Evolutionary conservation across 2,113 vertebrate species (phyloP), one percentile per base, ranked within the genome.

Genomic region (Barnardius zonarius): DNA sequence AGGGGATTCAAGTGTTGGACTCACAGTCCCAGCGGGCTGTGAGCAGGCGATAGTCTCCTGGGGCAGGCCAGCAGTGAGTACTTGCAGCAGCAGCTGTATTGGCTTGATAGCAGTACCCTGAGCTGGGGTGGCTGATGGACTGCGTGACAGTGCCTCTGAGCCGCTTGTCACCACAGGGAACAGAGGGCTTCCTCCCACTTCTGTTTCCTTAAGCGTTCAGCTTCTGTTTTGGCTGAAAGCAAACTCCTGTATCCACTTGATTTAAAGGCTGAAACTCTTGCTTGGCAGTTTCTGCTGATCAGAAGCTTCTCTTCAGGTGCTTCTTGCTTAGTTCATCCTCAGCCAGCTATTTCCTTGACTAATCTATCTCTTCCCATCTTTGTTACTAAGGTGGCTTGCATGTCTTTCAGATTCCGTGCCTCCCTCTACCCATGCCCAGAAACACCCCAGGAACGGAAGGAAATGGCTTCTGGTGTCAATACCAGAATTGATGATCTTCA

Each of bases 401-500:
- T 97, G 55, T 73, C 43, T 97, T 96, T 63, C 97, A 99, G 99
- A 81, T 99, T 99, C 97, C 98, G 99, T 44, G 99, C 99, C 25
- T 99, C 99, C 12, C 97, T 99, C 57, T 99, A 99, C 93, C 99
- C 99, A 1, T 99, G 99, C 95, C 99, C 99, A 49, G 99, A 99
- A 97, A 99, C 99, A 0, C 98, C 99, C 2, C 99, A 99, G 93
- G 99, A 99, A 96, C 97, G 99, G 94, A 99, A 99, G 88, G 99
- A 99, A 97, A 99, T 99, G 99, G 98, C 99, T 51, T 99, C 98
- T 31, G 99, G 99, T 75, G 99, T 99, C 74, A 99, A 99, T 57
- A 99, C 99, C 89, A 98, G 99, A 83, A 99, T 99, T 44, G 99
- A 99, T n/a, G 99, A 99, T 94, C 98, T 99, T 80, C 99, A 99